Conservation (phyloP, 2,113 vertebrate genomes). For the Azemiops feae region DNA sequence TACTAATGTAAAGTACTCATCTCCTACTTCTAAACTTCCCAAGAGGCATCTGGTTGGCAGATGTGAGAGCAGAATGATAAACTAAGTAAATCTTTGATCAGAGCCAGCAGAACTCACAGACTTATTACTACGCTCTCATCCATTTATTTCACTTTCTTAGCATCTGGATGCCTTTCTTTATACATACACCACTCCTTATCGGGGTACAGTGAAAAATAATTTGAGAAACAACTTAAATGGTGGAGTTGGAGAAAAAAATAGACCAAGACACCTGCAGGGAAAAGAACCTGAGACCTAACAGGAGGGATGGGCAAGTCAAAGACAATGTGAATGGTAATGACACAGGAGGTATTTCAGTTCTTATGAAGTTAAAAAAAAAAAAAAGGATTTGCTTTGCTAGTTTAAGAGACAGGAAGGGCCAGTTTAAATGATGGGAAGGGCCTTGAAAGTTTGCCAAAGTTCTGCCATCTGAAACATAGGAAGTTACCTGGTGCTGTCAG, state of each 20-base stretch:
- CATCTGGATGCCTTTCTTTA: not conserved
- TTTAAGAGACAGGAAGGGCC: not conserved
- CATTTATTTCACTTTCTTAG: not conserved
- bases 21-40: not conserved
- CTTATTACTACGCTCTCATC: not conserved
- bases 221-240: not conserved
- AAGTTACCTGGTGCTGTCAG: not conserved
- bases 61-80: not conserved
- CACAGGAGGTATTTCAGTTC: not conserved
- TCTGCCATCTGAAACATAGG: not conserved
- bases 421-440: not conserved
- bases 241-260: not conserved
- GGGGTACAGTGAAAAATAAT: not conserved
- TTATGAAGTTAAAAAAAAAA: not conserved
- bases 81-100: not conserved
- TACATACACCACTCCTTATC: not conserved
- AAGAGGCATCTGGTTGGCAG: not conserved
- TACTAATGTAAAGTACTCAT: not conserved
- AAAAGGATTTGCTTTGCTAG: not conserved
- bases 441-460: not conserved
- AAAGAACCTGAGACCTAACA: not conserved
- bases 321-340: not conserved
- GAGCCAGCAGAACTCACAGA: not conserved
- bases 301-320: not conserved
- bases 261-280: not conserved